Evolutionary conservation across 2,888 invertebrate genomes (phyloP).

Genomic region (Limnephilus auricula): DNA sequence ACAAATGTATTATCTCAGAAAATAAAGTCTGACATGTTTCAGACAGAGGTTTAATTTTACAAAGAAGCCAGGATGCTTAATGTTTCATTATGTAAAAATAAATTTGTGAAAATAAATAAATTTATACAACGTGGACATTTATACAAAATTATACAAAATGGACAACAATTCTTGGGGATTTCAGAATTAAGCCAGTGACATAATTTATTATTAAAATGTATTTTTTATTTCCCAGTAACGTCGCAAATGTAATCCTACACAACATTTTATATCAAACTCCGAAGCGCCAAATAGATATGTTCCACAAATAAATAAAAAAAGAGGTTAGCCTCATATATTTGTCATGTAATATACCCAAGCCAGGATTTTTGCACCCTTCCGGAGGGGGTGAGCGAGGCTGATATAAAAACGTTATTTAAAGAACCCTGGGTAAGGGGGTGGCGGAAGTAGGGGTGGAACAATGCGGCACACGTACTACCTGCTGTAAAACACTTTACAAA

Average conservation of each 20-base stretch:
- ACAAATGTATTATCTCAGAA: not conserved
- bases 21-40: not conserved
- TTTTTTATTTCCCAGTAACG: not conserved
- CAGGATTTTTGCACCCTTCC: slow-evolving; percentile 42
- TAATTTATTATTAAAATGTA: not conserved
- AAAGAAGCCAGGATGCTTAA: not conserved
- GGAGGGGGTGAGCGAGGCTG: slow-evolving; percentile 8
- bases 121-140: not conserved
- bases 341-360: slow-evolving; percentile 47
- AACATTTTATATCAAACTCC: not conserved
- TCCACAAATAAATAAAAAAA: slow-evolving; percentile 42
- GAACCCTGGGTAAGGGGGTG: not conserved
- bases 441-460: not conserved
- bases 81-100: not conserved
- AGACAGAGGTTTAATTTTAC: not conserved
- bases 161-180: not conserved
- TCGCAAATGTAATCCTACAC: not conserved
- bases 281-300: slow-evolving; percentile 42
- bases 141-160: too few relatives aligned
- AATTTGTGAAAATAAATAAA: not conserved
- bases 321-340: slow-evolving; percentile 55
- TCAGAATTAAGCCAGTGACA: not conserved
- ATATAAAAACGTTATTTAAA: slow-evolving; percentile 53
- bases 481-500: not conserved
- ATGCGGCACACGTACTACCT: not conserved